Conservation (phyloP, 2,797 vertebrate species). For the Pantherophis vulpinus region DNA sequence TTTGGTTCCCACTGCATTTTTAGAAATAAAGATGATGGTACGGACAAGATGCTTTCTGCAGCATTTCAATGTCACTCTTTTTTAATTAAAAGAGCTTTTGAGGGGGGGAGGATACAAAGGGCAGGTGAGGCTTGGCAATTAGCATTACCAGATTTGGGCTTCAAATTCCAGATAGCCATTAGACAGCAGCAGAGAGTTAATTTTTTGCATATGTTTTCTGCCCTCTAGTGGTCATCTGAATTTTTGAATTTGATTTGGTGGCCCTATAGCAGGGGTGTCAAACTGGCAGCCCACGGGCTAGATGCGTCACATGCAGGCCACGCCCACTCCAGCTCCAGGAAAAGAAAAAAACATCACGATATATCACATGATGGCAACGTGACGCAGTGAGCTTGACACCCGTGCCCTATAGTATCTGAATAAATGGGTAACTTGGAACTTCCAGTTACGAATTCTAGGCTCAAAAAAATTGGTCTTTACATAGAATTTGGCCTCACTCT, state of each 20-base stretch:
- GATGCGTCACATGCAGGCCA: too few species aligned
- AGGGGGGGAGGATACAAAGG: not conserved
- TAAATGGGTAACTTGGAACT: not conserved
- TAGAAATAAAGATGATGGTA: not conserved
- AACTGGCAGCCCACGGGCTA: too few species aligned
- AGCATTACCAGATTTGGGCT: not conserved
- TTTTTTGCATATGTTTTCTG: not conserved
- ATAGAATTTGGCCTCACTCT: not conserved
- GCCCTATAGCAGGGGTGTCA: not conserved
- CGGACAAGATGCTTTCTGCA: not conserved
- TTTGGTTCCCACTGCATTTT: not conserved
- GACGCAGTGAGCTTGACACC: too few species aligned
- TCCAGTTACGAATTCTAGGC: not conserved
- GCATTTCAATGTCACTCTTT: not conserved
- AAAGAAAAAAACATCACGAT: too few species aligned
- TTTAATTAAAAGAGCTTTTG: not conserved
- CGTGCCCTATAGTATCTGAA: not conserved
- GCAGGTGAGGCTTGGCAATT: not conserved
- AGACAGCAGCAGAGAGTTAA: not conserved
- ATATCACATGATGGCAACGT: too few species aligned
- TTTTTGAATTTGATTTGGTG: not conserved
- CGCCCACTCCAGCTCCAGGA: too few species aligned
- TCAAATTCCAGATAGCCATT: not conserved
- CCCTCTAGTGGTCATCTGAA: not conserved
- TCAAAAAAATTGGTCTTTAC: not conserved